Conservation (phyloP, 2,797 vertebrate species). For the Gila robusta region DNA sequence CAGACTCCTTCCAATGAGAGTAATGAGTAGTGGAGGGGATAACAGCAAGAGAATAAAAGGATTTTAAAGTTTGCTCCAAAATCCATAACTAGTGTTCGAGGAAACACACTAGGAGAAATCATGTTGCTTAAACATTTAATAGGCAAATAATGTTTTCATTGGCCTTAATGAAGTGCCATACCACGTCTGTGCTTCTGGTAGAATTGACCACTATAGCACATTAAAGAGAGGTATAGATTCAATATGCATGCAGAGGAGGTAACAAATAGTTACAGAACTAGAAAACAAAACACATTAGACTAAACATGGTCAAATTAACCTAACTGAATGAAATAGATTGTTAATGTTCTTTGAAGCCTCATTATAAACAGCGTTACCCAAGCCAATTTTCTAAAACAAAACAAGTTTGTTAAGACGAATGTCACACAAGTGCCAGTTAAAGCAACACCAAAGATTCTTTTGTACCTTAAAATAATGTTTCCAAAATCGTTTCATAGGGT, state of each 20-base stretch:
- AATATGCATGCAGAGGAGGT: not conserved
- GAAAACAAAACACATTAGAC: constrained; percentile 2
- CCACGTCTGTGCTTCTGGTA: constrained; percentile 23
- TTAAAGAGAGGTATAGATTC: constrained; percentile 24
- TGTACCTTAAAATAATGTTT: too few relatives aligned
- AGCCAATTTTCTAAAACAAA: not conserved
- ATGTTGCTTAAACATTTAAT: constrained; percentile 37
- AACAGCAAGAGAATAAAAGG: constrained; percentile 29
- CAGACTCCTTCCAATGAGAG: not conserved
- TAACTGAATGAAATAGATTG: not conserved
- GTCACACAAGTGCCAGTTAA: not conserved
- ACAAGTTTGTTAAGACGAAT: not conserved
- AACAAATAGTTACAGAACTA: constrained; percentile 1
- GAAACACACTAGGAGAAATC: constrained; percentile 19
- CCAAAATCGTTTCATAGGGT: too few relatives aligned
- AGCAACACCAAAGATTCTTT: too few relatives aligned
- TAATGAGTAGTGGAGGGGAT: not conserved
- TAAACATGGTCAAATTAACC: not conserved
- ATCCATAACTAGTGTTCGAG: constrained; percentile 6
- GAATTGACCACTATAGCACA: constrained; percentile 28
- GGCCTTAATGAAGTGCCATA: constrained; percentile 39
- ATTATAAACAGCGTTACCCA: not conserved
- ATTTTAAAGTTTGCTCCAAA: constrained; percentile 43
- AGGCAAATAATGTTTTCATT: constrained; percentile 49
- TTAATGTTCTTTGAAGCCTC: not conserved